Percentiles rank a stretch among this genome's conserved stretches.
phyloP scores from a whole-genome alignment of 2,113 vertebrate species.

The Cyanoliseus patagonus region DNA sequence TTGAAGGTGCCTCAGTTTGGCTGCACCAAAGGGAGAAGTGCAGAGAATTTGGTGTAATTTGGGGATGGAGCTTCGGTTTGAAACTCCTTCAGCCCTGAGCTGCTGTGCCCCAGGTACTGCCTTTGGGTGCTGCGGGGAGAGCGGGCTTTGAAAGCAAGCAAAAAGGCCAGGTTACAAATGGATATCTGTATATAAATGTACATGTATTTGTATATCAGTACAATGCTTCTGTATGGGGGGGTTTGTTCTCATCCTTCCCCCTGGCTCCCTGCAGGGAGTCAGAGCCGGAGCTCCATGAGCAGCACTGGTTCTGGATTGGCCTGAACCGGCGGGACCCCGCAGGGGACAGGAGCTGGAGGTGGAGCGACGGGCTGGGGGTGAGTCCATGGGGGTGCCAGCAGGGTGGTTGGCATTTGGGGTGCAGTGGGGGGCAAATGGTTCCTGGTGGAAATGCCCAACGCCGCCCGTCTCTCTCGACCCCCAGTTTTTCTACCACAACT shows the following conservation, averaged over 20 bases:
- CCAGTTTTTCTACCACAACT: slow-evolving; percentile 94
- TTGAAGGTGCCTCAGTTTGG: background rate
- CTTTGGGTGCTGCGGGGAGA: background rate
- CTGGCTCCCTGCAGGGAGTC: slow-evolving; percentile 61
- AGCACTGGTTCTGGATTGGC: slow-evolving; percentile 98
- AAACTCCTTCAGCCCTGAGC: background rate
- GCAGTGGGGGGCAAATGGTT: too few species aligned
- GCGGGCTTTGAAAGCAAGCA: background rate
- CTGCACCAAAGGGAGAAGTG: background rate
- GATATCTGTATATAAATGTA: background rate
- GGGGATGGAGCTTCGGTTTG: background rate
- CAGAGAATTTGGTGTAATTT: background rate
- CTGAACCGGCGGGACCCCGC: slow-evolving; percentile 88
- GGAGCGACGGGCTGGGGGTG: slow-evolving; percentile 93
- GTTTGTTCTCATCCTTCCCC: background rate
- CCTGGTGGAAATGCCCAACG: background rate
- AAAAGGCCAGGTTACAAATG: background rate
- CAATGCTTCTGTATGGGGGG: background rate
- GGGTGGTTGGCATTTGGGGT: background rate
- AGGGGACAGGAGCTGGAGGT: slow-evolving; percentile 87
- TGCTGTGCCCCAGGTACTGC: fast-evolving
- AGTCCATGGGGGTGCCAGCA: background rate
- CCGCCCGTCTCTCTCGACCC: background rate
- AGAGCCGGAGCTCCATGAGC: slow-evolving; percentile 89
- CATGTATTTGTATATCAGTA: background rate